Conservation (phyloP, 1,140 invertebrate genomes). For the Drosophila eugracilis region DNA sequence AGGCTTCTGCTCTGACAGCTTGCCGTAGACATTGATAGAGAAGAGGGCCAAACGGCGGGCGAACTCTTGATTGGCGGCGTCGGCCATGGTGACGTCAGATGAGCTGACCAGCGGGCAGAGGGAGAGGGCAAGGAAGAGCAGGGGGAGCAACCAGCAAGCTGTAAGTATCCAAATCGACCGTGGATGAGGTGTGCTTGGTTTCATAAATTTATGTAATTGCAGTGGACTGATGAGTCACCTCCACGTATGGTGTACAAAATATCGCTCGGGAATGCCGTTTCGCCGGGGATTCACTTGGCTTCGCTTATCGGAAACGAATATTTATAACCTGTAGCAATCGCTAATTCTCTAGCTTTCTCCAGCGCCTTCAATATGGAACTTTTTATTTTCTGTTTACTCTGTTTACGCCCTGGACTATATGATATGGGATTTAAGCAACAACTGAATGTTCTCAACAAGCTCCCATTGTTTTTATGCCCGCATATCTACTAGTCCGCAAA, state of each 20-base stretch:
- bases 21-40: conserved; percentile 57
- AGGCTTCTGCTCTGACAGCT: conserved; percentile 44
- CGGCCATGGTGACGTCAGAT: conserved; percentile 27
- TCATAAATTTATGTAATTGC: conserved; percentile 72
- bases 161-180: conserved; percentile 20
- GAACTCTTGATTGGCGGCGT: conserved; percentile 43
- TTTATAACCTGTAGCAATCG: not conserved
- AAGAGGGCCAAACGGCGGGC: conserved; percentile 61
- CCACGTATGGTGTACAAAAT: conserved; percentile 32
- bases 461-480: conserved; percentile 20
- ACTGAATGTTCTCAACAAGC: conserved; percentile 42
- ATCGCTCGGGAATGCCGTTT: conserved; percentile 53
- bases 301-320: conserved; percentile 17
- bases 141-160: conserved; percentile 49
- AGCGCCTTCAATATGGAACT: conserved; percentile 3
- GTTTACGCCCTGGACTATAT: conserved; percentile 11
- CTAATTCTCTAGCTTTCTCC: conserved; percentile 41
- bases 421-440: conserved; percentile 16
- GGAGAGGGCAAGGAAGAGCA: conserved; percentile 33
- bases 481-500: conserved; percentile 12
- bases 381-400: not conserved
- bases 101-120: not conserved
- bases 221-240: conserved; percentile 66
- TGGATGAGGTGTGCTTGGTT: conserved; percentile 37
- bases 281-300: conserved; percentile 22